Percentiles rank a stretch among this genome's conserved stretches.
Conservation (phyloP, 2,888 invertebrate species). For the Cheilosia grossa region DNA sequence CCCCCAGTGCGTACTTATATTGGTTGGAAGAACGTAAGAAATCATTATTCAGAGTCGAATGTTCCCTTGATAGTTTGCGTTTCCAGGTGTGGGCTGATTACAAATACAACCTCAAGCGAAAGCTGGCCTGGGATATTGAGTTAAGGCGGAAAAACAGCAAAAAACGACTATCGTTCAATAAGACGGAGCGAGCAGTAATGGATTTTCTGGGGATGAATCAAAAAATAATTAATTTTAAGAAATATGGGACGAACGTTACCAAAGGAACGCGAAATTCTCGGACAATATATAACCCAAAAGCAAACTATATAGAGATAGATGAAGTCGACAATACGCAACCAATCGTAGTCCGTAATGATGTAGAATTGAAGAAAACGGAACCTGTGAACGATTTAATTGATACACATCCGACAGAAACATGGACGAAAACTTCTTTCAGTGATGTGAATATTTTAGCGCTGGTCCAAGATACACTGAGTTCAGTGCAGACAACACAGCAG, state of each 20-base stretch:
- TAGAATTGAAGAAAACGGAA: too few species aligned
- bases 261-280: neutral
- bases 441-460: neutral
- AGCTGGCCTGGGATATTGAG: neutral
- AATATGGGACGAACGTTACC: neutral
- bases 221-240: neutral
- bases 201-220: conserved; percentile 13
- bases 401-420: too few species aligned
- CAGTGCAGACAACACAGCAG: conserved; percentile 20
- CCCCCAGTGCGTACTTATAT: conserved; percentile 8
- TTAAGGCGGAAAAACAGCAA: neutral
- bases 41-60: neutral
- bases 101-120: conserved; percentile 27
- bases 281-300: too few species aligned
- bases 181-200: conserved; percentile 1
- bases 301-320: too few species aligned
- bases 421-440: too few species aligned
- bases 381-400: too few species aligned
- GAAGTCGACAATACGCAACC: too few species aligned
- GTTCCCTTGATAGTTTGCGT: neutral
- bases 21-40: conserved; percentile 28
- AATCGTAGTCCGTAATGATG: too few species aligned
- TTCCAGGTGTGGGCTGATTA: conserved; percentile 36
- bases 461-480: neutral
- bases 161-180: conserved; percentile 10